These are phyloP conservation scores for Syrmaticus mikado DNA, from an alignment of 2,113 vertebrate genomes.

Conservation along the genomic window DNA sequence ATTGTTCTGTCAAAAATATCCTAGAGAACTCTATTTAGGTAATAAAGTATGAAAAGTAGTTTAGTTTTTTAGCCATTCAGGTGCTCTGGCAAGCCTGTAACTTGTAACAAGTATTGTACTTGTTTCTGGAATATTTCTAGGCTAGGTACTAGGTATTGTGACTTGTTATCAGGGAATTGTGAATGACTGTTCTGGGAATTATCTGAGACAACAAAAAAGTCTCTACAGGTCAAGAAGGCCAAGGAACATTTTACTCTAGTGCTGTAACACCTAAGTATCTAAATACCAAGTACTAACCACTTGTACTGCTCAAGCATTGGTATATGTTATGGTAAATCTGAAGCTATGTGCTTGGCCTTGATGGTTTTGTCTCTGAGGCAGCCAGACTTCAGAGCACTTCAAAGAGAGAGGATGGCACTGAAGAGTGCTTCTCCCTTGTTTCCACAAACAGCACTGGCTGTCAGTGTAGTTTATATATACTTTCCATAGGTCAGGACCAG, in stretches of 20 bases:
- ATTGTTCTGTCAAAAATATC: not conserved
- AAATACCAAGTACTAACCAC: not conserved
- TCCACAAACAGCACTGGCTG: not conserved
- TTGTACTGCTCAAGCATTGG: not conserved
- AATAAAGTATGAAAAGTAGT: not conserved
- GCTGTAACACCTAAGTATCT: not conserved
- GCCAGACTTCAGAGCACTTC: not conserved
- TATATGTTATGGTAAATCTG: not conserved
- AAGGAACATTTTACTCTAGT: not conserved
- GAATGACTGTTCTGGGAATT: not conserved
- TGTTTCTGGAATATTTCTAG: not conserved
- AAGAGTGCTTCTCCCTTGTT: not conserved
- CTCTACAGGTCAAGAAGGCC: not conserved
- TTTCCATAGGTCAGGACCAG: not conserved
- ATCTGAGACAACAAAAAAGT: not conserved
- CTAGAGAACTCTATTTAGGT: not conserved
- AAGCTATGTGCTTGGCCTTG: not conserved
- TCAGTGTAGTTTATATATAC: not conserved
- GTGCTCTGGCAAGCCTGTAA: not conserved
- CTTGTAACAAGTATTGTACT: not conserved
- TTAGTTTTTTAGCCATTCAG: not conserved
- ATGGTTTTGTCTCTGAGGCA: not conserved
- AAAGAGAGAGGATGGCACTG: rapidly evolving
- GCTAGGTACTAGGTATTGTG: rapidly evolving
- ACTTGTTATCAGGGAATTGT: not conserved